Percentiles rank a stretch among this genome's conserved stretches.
Evolutionary conservation across 2,797 vertebrate genomes (phyloP).

Genomic region (Trachurus trachurus): DNA sequence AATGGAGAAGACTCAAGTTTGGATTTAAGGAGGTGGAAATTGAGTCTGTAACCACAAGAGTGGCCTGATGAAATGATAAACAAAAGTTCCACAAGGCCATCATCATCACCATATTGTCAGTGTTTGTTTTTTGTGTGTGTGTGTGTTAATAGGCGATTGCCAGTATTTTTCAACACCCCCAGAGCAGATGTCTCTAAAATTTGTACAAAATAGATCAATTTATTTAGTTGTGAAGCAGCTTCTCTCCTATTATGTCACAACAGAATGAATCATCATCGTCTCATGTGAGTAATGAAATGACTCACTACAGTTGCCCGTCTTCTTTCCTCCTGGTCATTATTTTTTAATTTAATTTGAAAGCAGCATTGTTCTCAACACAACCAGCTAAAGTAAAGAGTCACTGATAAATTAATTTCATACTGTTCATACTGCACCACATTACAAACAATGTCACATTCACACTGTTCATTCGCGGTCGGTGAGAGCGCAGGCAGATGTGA

Average conservation of each 20-base stretch:
- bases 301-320: not conserved
- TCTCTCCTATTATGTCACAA: slow-evolving; percentile 1
- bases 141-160: too few relatives aligned
- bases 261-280: slow-evolving; percentile 9
- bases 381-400: not conserved
- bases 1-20: too few relatives aligned
- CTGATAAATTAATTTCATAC: not conserved
- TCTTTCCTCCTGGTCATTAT: not conserved
- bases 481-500: slow-evolving; percentile 33
- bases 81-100: too few relatives aligned
- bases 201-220: not conserved
- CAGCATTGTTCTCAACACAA: not conserved
- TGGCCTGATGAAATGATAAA: too few relatives aligned
- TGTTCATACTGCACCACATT: not conserved
- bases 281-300: slow-evolving; percentile 38
- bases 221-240: not conserved
- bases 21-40: too few relatives aligned
- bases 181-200: not conserved
- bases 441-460: not conserved
- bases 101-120: too few relatives aligned
- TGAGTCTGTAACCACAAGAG: too few relatives aligned
- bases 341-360: not conserved
- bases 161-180: too few relatives aligned
- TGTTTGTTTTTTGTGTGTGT: too few relatives aligned
- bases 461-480: not conserved